A percentile compares a stretch with the other conserved stretches of the same genome.
Conservation (phyloP, 1,140 invertebrate species). For the Aphelinus certus region DNA sequence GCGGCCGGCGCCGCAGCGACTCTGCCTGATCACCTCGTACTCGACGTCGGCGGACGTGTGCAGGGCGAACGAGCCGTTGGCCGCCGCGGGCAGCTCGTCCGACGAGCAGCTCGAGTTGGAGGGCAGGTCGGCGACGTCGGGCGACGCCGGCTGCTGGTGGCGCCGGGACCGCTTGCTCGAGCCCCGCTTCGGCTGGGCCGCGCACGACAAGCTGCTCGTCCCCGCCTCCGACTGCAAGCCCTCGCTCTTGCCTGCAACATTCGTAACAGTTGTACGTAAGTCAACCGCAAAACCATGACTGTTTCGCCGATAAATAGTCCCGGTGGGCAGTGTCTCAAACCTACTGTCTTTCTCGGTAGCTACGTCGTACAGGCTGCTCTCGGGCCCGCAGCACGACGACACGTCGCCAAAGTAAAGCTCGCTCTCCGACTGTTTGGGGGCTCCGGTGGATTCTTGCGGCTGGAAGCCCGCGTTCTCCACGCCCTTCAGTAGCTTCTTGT, state of each 20-base stretch:
- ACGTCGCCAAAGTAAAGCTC: slow-evolving; percentile 88
- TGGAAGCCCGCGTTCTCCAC: slow-evolving; percentile 75
- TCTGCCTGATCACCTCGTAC: slow-evolving; percentile 69
- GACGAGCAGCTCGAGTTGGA: slow-evolving; percentile 54
- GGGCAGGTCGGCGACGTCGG: slow-evolving; percentile 44
- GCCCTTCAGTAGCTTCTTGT: slow-evolving; percentile 59
- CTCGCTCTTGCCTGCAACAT: slow-evolving; percentile 8
- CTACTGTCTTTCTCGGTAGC: slow-evolving; percentile 60
- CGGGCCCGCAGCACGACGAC: slow-evolving; percentile 77
- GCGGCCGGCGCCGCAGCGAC: slow-evolving; percentile 46
- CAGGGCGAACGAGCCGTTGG: not conserved
- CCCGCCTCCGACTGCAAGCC: slow-evolving; percentile 22
- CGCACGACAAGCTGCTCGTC: slow-evolving; percentile 11
- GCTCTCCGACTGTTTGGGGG: slow-evolving; percentile 68
- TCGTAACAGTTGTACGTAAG: too few species aligned
- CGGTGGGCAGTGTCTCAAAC: too few species aligned
- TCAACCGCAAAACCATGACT: too few species aligned
- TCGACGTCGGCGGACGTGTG: slow-evolving; percentile 69
- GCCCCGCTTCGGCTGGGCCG: slow-evolving; percentile 10
- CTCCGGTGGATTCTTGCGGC: slow-evolving; percentile 57
- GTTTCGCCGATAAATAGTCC: too few species aligned
- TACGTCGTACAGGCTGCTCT: slow-evolving; percentile 62
- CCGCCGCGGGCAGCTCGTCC: slow-evolving; percentile 43
- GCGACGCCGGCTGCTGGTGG: not conserved
- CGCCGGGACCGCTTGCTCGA: slow-evolving; percentile 22